Conservation (phyloP, 2,113 vertebrate species). For the Thalassoma bifasciatum region DNA sequence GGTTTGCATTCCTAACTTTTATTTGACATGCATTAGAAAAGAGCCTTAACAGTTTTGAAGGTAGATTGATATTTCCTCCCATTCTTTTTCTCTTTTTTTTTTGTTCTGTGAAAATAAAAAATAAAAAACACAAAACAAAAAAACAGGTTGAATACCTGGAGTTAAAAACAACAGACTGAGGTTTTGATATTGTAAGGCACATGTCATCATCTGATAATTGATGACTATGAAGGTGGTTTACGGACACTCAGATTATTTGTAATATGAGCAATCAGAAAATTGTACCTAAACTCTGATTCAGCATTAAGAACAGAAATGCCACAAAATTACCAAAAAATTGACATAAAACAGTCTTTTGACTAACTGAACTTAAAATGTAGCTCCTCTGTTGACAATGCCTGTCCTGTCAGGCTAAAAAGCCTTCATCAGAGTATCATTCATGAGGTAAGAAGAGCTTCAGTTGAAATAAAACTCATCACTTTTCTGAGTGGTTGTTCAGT, state of each 20-base stretch:
- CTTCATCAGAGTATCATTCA: constrained; percentile 7
- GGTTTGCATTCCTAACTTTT: constrained; percentile 7
- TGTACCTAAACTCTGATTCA: neutral
- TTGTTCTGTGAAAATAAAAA: too few species aligned
- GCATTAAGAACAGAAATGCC: neutral
- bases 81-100: too few species aligned
- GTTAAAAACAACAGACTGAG: constrained; percentile 16
- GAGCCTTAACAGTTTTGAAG: neutral
- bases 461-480: neutral
- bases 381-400: neutral
- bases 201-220: constrained; percentile 44
- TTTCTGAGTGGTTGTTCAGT: neutral
- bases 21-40: constrained; percentile 39
- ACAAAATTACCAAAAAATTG: neutral
- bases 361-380: neutral
- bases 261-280: neutral
- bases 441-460: neutral
- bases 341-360: too few species aligned
- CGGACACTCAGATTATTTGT: neutral
- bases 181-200: constrained; percentile 73
- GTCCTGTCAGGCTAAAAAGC: constrained; percentile 14
- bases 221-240: neutral
- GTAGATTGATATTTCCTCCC: too few species aligned
- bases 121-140: neutral
- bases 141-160: neutral